Evolutionary conservation across 2,113 vertebrate genomes (phyloP), one percentile per base, ranked within the genome.

Genomic region (Aphelocoma coerulescens): DNA sequence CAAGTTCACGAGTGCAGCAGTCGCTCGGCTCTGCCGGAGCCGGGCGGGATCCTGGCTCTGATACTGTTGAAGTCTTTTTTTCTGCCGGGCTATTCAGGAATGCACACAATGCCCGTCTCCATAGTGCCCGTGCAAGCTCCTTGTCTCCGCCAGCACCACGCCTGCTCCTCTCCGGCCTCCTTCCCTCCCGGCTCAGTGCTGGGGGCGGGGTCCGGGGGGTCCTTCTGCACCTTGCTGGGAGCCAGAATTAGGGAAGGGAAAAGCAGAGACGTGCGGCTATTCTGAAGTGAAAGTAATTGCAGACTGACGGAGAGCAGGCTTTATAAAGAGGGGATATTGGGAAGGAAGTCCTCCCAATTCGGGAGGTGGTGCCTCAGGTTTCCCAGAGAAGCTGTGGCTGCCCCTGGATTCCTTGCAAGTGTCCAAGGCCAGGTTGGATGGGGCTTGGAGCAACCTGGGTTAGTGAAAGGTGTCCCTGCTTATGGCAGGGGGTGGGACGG

Each of bases 91-190:
- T 95, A 88, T 96, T 95, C 91, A 92, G 89, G 73, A 77, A 88
- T n/a, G 32, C 6, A 26, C 77, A 94, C 91, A 92, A 92, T 92
- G 94, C 93, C 88, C 8, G 73, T 95, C 94, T 86, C 94, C 93
- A 93, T 78, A 94, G 95, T 28, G 33, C 59, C 92, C 72, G 73
- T 51, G 80, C 80, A 12, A 87, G 73, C 63, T 78, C 91, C 95
- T 78, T 81, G 83, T 72, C 89, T 72, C 28, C 82, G 43, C 35
- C 8, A 77, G 89, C 93, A 16, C 67, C 88, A 61, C 51, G 33
- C 83, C 80, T 27, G 86, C 91, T 92, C 58, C 75, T 28, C 61
- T 7, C 41, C 8, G 16, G 5, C 39, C 33, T 68, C 74, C 49
- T 85, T 55, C 52, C 72, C 66, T 85, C 65, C 27, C 4, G 20